Evolutionary conservation across 2,113 vertebrate species (phyloP).

Genomic region (Uropsilus gracilis): DNA sequence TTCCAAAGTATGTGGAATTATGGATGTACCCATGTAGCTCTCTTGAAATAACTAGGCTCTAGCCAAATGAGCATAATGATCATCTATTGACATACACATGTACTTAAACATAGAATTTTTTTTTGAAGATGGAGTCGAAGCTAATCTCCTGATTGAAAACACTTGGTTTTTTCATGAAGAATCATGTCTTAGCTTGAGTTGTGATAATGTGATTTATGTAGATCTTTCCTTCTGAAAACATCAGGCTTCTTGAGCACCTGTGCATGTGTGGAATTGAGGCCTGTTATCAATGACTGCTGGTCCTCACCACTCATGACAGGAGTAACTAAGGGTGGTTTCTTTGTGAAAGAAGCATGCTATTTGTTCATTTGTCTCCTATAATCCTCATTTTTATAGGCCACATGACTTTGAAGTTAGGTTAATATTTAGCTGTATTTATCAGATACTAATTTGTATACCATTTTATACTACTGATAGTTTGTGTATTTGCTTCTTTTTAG

Average conservation of each 20-base stretch:
- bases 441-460: not conserved
- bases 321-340: not conserved
- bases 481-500: conserved; percentile 37
- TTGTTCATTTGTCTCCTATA: not conserved
- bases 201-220: not conserved
- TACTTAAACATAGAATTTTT: not conserved
- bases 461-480: not conserved
- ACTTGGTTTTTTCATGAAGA: not conserved
- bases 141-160: not conserved
- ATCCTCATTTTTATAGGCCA: not conserved
- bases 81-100: not conserved
- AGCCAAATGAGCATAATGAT: not conserved
- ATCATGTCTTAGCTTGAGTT: not conserved
- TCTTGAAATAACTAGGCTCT: conserved; percentile 37
- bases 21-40: conserved; percentile 1
- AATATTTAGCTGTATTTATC: not conserved
- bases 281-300: not conserved
- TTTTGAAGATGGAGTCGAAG: not conserved
- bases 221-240: conserved; percentile 42
- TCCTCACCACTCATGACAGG: not conserved
- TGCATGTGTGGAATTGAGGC: conserved; percentile 18
- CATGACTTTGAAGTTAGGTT: conserved; percentile 32
- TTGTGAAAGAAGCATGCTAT: conserved; percentile 19
- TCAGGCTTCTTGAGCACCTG: conserved; percentile 38
- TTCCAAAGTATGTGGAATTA: conserved; percentile 57